Base-by-base conservation (phyloP, 2,113 vertebrate species). In the Eleginops maclovinus region DNA sequence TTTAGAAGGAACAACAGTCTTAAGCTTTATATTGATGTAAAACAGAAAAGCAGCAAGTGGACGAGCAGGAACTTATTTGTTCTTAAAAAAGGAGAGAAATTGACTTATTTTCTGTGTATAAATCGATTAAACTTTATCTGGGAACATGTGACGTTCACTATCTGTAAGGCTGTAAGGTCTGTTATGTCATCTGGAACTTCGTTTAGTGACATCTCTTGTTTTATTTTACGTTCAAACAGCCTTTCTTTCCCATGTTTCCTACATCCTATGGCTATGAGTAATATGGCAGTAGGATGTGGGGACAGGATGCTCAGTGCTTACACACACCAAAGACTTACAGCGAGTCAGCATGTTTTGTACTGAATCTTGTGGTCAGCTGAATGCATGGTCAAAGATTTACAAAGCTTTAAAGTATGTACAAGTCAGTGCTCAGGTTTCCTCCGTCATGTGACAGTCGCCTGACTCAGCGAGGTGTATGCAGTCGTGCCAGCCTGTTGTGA, bases 371-470 rank as follows among this genome's bases (percentile, higher is more conserved):
- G 55, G 81, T 91, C 88, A 90, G 83, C 68, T 83, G 71, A 36
- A 66, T 36, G 67, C 51, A 82, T 44, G 86, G 94, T 92, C 87
- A 91, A 91, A 91, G 89, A 90, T 92, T n/a, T 84, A 78, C 67
- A 76, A 67, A 85, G 86, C 81, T 81, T 79, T 84, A 67, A 81
- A 88, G n/a, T 58, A 44, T 85, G 77, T 49, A 66, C 17, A 22
- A 44, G 82, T 59, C 60, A 55, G 69, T 46, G 59, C 46, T 68
- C 31, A 9, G 73, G 80, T 36, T 88, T 85, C 84, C 74, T 63
- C 54, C 8, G 79, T 91, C 93, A 93, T 94, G 92, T 94, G 93
- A 94, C 85, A 31, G 64, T 24, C 16, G 16, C 78, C 91, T 93
- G 89, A 89, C 67, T 90, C 62, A 80, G 88, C 81, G 36, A 14